phyloP scores from a whole-genome alignment of 1,140 invertebrate genomes.

The Zaprionus tsacasi region DNA sequence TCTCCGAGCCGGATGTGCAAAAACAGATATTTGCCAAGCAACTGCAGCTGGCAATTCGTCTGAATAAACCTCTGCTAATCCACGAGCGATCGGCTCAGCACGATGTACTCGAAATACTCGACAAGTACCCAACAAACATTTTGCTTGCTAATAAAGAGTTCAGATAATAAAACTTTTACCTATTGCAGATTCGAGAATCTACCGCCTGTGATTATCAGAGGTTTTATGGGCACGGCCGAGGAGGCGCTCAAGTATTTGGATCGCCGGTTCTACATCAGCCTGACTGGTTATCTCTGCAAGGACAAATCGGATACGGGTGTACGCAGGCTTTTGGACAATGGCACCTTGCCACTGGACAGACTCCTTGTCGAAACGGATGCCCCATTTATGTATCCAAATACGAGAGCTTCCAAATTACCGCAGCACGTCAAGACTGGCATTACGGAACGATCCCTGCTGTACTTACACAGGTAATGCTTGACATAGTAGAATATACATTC shows the following conservation, averaged over 20 bases:
- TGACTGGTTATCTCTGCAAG: constrained; percentile 88
- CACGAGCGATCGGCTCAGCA: constrained; percentile 96
- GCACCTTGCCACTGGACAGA: constrained; percentile 92
- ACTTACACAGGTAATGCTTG: constrained; percentile 77
- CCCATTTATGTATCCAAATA: constrained; percentile 98
- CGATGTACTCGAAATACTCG: constrained; percentile 89
- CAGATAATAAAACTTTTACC: too few species aligned
- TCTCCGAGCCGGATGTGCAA: constrained; percentile 95
- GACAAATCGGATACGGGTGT: constrained; percentile 96
- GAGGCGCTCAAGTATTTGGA: constrained; percentile 94
- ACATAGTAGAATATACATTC: neutral
- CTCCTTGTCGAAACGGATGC: constrained; percentile 96
- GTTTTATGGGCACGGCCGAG: constrained; percentile 94
- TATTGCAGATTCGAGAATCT: constrained; percentile 86
- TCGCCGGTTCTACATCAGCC: constrained; percentile 93
- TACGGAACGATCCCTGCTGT: constrained; percentile 90
- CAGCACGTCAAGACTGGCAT: constrained; percentile 93
- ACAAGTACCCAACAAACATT: constrained; percentile 79
- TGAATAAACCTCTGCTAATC: constrained; percentile 95
- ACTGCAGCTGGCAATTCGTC: constrained; percentile 92
- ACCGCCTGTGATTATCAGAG: constrained; percentile 94
- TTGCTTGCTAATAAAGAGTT: too few species aligned
- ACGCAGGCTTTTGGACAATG: constrained; percentile 91
- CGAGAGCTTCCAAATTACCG: constrained; percentile 95
- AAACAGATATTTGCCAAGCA: constrained; percentile 95